Conservation (phyloP, 2,113 vertebrate genomes). For the Cynocephalus volans region DNA sequence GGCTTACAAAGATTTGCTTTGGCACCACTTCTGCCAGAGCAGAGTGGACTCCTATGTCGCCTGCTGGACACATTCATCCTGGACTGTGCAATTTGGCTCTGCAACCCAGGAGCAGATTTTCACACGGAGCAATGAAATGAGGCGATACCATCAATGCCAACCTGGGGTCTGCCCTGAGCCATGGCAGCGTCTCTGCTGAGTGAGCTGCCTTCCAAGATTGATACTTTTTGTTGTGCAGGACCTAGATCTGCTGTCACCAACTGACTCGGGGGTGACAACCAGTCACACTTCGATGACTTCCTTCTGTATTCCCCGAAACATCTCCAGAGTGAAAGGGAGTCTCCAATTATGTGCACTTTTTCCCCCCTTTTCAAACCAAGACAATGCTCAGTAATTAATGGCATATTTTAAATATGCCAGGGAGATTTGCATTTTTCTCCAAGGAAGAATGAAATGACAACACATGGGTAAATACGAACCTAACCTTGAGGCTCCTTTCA, state of each 20-base stretch:
- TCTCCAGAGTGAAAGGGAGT: conserved; percentile 43
- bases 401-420: conserved; percentile 62
- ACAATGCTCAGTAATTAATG: conserved; percentile 77
- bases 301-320: background rate
- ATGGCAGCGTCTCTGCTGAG: background rate
- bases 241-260: conserved; percentile 76
- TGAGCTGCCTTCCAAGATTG: conserved; percentile 9
- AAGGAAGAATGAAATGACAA: conserved; percentile 64
- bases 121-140: background rate
- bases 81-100: background rate
- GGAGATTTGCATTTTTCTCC: conserved; percentile 72
- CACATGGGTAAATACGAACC: conserved; percentile 7
- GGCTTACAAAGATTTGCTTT: background rate
- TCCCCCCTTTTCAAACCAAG: conserved; percentile 11
- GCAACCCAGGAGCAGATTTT: background rate
- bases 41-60: fast-evolving
- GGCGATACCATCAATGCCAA: fast-evolving
- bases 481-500: conserved; percentile 6
- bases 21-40: background rate
- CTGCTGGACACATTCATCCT: fast-evolving
- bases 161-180: background rate
- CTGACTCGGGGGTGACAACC: conserved; percentile 72
- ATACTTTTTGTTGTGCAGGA: conserved; percentile 20
- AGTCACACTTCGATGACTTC: conserved; percentile 66
- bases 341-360: background rate